Percentiles rank a stretch among this genome's conserved stretches.
Conservation (phyloP, 2,113 vertebrate species). For the Muntiacus muntjak region DNA sequence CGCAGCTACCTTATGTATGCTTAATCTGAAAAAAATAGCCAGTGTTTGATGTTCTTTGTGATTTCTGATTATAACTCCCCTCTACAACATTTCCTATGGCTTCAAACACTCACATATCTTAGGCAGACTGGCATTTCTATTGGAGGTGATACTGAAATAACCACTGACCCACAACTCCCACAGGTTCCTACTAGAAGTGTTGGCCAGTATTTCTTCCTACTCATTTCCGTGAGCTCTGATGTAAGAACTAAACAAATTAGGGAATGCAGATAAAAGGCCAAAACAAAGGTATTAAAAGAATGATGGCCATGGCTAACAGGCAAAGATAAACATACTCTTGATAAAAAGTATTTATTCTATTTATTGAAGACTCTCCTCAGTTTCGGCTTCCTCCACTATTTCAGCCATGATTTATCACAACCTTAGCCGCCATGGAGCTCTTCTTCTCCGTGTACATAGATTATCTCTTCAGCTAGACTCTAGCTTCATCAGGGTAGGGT, state of each 20-base stretch:
- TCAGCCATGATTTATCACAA: neutral
- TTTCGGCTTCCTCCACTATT: neutral
- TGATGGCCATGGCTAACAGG: neutral
- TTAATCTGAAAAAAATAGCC: neutral
- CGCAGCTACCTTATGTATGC: neutral
- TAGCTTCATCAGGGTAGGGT: neutral
- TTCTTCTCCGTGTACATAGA: neutral
- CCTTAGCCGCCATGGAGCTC: neutral
- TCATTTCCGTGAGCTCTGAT: neutral
- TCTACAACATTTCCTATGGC: neutral
- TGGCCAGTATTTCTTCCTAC: neutral
- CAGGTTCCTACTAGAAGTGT: neutral
- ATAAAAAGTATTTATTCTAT: neutral
- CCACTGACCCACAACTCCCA: neutral
- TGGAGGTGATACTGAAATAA: neutral
- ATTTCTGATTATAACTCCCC: neutral
- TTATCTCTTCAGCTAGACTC: rapidly evolving
- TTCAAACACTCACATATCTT: neutral
- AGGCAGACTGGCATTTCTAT: neutral
- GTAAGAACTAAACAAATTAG: neutral
- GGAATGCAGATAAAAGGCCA: neutral
- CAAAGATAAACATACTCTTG: neutral
- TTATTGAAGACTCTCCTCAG: neutral
- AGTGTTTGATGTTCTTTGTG: neutral
- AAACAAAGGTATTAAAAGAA: neutral